Base-by-base conservation (phyloP, 1,140 invertebrate genomes). In the Subanguina moxae region DNA sequence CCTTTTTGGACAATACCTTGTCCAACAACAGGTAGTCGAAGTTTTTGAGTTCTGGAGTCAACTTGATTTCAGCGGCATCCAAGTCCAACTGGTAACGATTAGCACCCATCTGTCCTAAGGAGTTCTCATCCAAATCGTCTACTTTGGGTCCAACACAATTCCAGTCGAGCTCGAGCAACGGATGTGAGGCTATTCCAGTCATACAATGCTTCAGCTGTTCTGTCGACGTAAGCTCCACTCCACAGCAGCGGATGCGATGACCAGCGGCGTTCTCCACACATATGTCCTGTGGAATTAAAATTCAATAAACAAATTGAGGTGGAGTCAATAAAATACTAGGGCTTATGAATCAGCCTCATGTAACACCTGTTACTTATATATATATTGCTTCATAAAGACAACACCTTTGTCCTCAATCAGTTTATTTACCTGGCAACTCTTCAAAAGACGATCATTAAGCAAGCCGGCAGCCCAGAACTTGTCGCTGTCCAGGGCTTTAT, bases 201-300 rank as follows among this genome's bases (percentile, higher is more conserved):
- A 84, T 30, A 15, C 70, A 75, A 45, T 76, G 73, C 57, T 82
- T 83, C 1, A 82, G 30, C 65, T 76, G 74, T 7, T 77, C 69
- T 19, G 70, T 72, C 1, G 82, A 79, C 56, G 76, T 78, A 0
- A 90, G 84, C 85, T 96, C 93, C 3, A 88, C 84, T n/a, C 89
- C 85, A 77, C 90, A 91, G 1, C 94, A 78, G 75, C 89, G 90
- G 0, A 88, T 78, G 0, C 87, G 86, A 23, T 83, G 83, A 8
- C 77, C 72, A 48, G 86, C 85, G 30, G 85, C 87, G 80, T 95
- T 96, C 84, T 94, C 92, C 17, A 89, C 80, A 0, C 89, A 88
- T 23, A 90, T 83, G 76, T 94, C 80, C 72, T 79, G 32, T 62
- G 78, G 66, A 21, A 27, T 23, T 56, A 56, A 23, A 56, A 38